Evolutionary conservation across 2,888 invertebrate species (phyloP).

Genomic region (Diogma glabrata): DNA sequence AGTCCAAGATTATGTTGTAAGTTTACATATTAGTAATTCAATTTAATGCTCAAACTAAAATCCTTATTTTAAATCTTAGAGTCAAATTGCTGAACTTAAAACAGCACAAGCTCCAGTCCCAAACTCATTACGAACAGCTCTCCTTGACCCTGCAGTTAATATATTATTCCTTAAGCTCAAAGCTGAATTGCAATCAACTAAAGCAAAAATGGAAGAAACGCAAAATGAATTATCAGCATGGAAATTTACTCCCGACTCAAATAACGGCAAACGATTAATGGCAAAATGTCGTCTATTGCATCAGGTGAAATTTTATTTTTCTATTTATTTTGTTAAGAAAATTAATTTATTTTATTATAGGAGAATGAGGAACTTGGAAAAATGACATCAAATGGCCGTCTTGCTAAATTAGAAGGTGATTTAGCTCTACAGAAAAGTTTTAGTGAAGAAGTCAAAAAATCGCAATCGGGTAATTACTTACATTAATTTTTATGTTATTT

Average conservation of each 20-base stretch:
- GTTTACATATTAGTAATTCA: slow-evolving; percentile 13
- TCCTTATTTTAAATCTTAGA: slow-evolving; percentile 30
- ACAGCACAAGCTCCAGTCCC: slow-evolving; percentile 71
- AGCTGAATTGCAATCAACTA: slow-evolving; percentile 78
- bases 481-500: too few relatives aligned
- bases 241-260: slow-evolving; percentile 99
- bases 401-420: slow-evolving; percentile 92
- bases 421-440: slow-evolving; percentile 89
- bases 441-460: slow-evolving; percentile 92
- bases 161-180: slow-evolving; percentile 82
- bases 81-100: slow-evolving; percentile 90
- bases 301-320: slow-evolving; percentile 39
- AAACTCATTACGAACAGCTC: slow-evolving; percentile 63
- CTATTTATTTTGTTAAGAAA: neutral
- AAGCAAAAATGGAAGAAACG: slow-evolving; percentile 87
- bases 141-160: slow-evolving; percentile 93
- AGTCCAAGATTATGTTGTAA: slow-evolving; percentile 81
- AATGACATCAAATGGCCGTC: slow-evolving; percentile 86
- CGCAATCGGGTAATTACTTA: slow-evolving; percentile 66
- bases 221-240: slow-evolving; percentile 96
- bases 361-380: slow-evolving; percentile 97
- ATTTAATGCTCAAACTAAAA: slow-evolving; percentile 6
- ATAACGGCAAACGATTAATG: slow-evolving; percentile 96
- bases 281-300: slow-evolving; percentile 89
- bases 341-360: slow-evolving; percentile 15